Percentiles rank a stretch among this genome's conserved stretches.
Evolutionary conservation across 2,113 vertebrate species (phyloP).

Genomic region (Burhinus oedicnemus): DNA sequence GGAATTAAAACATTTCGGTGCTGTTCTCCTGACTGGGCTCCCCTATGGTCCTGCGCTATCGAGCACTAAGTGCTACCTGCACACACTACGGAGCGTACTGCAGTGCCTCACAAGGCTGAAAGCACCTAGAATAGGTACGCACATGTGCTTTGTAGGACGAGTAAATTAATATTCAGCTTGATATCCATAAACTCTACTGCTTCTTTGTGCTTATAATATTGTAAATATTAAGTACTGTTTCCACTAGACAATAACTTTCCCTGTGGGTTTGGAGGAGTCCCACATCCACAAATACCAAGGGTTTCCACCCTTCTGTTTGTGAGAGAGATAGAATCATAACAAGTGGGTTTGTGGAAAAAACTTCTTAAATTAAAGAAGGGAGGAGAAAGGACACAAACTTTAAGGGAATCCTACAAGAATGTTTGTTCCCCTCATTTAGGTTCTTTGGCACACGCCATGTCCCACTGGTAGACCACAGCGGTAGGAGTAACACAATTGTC

Average conservation of each 20-base stretch:
- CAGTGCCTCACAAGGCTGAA: too few relatives aligned
- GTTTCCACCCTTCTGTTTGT: not conserved
- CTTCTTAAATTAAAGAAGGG: not conserved
- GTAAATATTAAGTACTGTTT: not conserved
- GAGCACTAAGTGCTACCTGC: not conserved
- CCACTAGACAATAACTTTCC: not conserved
- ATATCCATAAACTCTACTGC: not conserved
- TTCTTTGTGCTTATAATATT: rapidly evolving
- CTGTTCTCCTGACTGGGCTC: not conserved
- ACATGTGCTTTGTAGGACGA: not conserved
- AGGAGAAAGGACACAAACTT: not conserved
- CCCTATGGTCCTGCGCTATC: rapidly evolving
- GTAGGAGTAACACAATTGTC: rapidly evolving
- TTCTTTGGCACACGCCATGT: not conserved
- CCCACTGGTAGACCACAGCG: not conserved
- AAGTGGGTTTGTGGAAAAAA: not conserved
- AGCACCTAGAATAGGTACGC: rapidly evolving
- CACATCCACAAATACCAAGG: not conserved
- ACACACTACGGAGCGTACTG: too few relatives aligned
- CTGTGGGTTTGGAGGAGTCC: not conserved
- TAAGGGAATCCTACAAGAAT: not conserved
- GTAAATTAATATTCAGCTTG: not conserved
- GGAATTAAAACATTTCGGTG: not conserved
- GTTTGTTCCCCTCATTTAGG: not conserved
- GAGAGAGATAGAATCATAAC: not conserved